phyloP scores from a whole-genome alignment of 2,797 vertebrate genomes.

The Centroberyx gerrardi region DNA sequence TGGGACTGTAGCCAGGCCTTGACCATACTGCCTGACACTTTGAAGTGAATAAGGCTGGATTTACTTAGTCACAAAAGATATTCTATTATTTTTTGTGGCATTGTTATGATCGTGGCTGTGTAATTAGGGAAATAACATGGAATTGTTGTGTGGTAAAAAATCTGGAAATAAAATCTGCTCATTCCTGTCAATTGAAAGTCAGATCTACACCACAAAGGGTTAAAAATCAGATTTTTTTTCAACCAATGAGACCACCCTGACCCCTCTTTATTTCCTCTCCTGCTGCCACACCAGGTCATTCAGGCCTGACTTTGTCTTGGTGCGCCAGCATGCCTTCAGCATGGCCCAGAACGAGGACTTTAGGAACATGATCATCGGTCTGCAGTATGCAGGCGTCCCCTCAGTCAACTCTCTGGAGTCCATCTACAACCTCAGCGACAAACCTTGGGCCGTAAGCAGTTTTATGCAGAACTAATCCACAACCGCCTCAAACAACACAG shows the following conservation, averaged over 20 bases:
- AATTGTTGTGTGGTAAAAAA: too few species aligned
- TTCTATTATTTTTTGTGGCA: not conserved
- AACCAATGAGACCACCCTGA: not conserved
- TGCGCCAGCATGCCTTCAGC: constrained; percentile 96
- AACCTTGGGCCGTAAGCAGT: constrained; percentile 96
- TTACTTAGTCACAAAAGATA: not conserved
- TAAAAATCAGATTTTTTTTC: too few species aligned
- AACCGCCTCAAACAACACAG: not conserved
- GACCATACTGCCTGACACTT: not conserved
- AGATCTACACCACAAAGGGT: too few species aligned
- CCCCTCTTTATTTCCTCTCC: constrained; percentile 1
- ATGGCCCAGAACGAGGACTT: constrained; percentile 99
- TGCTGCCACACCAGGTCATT: constrained; percentile 88
- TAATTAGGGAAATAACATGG: too few species aligned
- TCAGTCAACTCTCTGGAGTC: constrained; percentile 96
- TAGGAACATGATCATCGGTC: constrained; percentile 94
- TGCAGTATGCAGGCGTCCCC: constrained; percentile 95
- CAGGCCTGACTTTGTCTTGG: constrained; percentile 95
- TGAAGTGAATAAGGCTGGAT: not conserved
- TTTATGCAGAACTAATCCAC: constrained; percentile 1
- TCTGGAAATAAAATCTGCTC: too few species aligned
- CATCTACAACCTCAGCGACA: constrained; percentile 98
- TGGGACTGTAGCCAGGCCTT: not conserved
- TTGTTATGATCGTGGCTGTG: not conserved
- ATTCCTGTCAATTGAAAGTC: too few species aligned